Evolutionary conservation across 2,113 vertebrate species (phyloP), one percentile per base, ranked within the genome.

Genomic region (Xiphophorus couchianus): DNA sequence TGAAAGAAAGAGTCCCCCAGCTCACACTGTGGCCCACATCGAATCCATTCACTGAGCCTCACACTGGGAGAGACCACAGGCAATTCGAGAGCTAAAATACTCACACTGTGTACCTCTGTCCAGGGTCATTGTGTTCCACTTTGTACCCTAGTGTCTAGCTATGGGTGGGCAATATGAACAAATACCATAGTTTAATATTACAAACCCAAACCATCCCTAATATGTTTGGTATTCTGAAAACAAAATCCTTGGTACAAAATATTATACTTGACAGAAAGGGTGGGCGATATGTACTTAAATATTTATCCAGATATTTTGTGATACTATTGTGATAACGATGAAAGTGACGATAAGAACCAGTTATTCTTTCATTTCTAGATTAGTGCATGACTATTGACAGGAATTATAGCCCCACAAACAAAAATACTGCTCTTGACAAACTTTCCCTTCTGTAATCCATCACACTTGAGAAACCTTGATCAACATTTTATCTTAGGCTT

Each of bases 1-100:
- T 88, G 87, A 93, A 93, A 88, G 86, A 84, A 91, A 88, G 82
- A 89, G 81, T 88, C 86, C 78, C 78, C 84, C 54, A 72, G 87
- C 87, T 86, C 89, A 91, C 81, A 88, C 71, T 83, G 86, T 83
- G 85, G 85, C 80, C 89, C 88, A 86, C 85, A 89, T 89, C 87
- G 15, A 93, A 93, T 91, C 88, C 73, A 91, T 90, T 91, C 78
- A 90, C 61, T 31, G 27, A 79, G 71, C 62, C 76, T 66, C 88
- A 86, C 61, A 69, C 69, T 31, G 37, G 3, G 25, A 78, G 37
- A 76, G 66, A 85, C 82, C 64, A 25, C 13, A 81, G 83, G 85
- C 82, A 72, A 71, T n/a, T 61, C 30, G 15, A 78, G 80, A 39
- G 58, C 74, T 33, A 35, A 85, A 77, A 82, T n/a, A 83, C 62